Percentiles rank a stretch among this genome's conserved stretches.
phyloP scores from a whole-genome alignment of 2,888 invertebrate genomes.

The Drosophila sordidula region DNA sequence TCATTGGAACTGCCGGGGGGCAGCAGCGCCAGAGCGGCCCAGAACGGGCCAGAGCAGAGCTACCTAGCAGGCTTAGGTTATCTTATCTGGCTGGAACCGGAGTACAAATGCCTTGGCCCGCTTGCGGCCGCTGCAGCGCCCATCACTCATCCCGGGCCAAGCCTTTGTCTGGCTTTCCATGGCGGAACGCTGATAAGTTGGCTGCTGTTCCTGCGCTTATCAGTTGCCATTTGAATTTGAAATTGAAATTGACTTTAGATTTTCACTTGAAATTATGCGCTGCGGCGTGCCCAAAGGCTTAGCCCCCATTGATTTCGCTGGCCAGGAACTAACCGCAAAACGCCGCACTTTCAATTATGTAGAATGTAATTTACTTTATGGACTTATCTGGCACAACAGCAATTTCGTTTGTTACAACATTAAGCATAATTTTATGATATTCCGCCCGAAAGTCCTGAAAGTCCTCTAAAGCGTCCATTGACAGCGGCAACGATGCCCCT shows the following conservation, averaged over 20 bases:
- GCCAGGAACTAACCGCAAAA: conserved; percentile 17
- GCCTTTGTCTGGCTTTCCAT: conserved; percentile 50
- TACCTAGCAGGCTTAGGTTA: conserved; percentile 45
- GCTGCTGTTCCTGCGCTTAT: conserved; percentile 18
- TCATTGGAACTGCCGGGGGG: conserved; percentile 80
- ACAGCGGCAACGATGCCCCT: conserved; percentile 41
- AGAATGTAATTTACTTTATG: conserved; percentile 84
- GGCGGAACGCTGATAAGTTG: conserved; percentile 55
- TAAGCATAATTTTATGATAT: conserved; percentile 84
- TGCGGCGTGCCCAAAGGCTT: conserved; percentile 41
- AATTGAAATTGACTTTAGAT: conserved; percentile 57
- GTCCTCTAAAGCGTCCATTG: conserved; percentile 65
- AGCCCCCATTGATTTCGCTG: conserved; percentile 35
- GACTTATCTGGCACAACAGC: conserved; percentile 83
- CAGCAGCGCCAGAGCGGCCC: background rate
- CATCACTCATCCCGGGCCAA: conserved; percentile 71
- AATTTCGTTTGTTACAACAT: conserved; percentile 83
- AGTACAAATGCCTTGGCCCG: conserved; percentile 44
- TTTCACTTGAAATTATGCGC: conserved; percentile 67
- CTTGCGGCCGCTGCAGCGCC: conserved; percentile 47
- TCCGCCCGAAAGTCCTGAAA: conserved; percentile 44
- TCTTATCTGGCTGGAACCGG: conserved; percentile 62
- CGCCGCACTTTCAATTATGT: conserved; percentile 80
- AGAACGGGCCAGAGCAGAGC: background rate
- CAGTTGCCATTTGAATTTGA: conserved; percentile 34